These are phyloP conservation scores for Gallinago stenura DNA, from an alignment of 2,797 vertebrate species.

Conservation along the genomic window DNA sequence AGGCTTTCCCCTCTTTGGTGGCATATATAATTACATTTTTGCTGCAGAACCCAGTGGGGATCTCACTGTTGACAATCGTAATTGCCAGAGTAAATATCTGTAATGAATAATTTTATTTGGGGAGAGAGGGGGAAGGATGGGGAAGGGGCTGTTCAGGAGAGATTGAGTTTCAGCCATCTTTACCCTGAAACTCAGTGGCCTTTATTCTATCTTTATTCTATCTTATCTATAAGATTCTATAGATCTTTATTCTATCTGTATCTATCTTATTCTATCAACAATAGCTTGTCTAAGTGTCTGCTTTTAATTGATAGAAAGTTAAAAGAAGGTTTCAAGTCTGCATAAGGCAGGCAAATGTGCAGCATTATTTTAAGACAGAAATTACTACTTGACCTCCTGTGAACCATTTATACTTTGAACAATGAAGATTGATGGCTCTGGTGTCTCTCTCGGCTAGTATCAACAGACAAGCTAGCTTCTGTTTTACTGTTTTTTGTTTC, in stretches of 20 bases:
- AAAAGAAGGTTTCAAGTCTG: not conserved
- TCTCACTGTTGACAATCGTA: not conserved
- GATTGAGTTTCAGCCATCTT: not conserved
- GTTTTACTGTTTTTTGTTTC: not conserved
- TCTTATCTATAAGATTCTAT: no score
- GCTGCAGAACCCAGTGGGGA: not conserved
- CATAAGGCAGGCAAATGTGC: constrained; percentile 14
- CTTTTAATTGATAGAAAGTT: not conserved
- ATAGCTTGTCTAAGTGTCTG: not conserved
- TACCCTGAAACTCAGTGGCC: not conserved
- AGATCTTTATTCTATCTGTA: no score
- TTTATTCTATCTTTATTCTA: not conserved
- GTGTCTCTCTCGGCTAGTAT: not conserved
- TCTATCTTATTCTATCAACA: not conserved
- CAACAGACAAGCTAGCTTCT: not conserved
- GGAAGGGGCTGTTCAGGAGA: not conserved
- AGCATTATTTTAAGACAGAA: constrained; percentile 9
- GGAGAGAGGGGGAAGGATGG: no score
- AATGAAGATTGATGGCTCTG: not conserved
- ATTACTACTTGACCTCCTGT: constrained; percentile 22
- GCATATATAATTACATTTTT: not conserved
- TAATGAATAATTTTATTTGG: not conserved
- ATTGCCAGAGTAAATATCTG: not conserved
- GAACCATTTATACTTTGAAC: constrained; percentile 13
- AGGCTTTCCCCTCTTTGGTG: not conserved